Conservation (phyloP, 2,888 invertebrate species). For the Ischnus inquisitorius region DNA sequence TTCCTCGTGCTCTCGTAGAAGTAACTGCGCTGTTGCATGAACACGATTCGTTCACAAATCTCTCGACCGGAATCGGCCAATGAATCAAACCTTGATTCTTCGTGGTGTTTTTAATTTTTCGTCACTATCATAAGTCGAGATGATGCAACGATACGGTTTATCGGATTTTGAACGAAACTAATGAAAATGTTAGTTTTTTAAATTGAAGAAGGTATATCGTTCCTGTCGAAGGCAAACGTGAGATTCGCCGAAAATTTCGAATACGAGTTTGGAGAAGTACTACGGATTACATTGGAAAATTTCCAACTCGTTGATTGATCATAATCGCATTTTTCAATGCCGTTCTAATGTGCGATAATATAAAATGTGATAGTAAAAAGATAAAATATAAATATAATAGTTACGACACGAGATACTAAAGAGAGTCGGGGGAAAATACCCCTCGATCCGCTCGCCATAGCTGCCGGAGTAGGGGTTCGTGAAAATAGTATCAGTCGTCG, state of each 20-base stretch:
- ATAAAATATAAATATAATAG: neutral
- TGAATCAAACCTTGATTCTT: neutral
- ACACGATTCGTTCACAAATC: neutral
- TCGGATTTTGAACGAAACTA: too few relatives aligned
- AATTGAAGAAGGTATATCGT: too few relatives aligned
- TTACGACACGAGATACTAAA: neutral
- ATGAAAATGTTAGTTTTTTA: too few relatives aligned
- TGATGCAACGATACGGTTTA: neutral
- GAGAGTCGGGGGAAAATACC: neutral
- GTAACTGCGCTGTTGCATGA: neutral
- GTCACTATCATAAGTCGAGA: neutral
- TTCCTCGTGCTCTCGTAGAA: conserved; percentile 44
- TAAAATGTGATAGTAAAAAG: neutral
- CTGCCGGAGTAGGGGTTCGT: neutral
- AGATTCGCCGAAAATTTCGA: too few relatives aligned
- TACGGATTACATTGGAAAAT: too few relatives aligned
- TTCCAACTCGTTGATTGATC: too few relatives aligned
- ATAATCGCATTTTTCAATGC: neutral
- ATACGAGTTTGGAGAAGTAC: too few relatives aligned
- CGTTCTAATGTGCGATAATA: too few relatives aligned
- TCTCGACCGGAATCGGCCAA: neutral
- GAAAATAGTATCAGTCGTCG: conserved; percentile 10
- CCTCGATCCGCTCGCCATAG: too few relatives aligned
- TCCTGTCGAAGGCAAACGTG: too few relatives aligned
- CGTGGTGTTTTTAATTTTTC: neutral